These are phyloP conservation scores for Axis porcinus DNA, from an alignment of 2,113 vertebrate species.

Conservation along the genomic window DNA sequence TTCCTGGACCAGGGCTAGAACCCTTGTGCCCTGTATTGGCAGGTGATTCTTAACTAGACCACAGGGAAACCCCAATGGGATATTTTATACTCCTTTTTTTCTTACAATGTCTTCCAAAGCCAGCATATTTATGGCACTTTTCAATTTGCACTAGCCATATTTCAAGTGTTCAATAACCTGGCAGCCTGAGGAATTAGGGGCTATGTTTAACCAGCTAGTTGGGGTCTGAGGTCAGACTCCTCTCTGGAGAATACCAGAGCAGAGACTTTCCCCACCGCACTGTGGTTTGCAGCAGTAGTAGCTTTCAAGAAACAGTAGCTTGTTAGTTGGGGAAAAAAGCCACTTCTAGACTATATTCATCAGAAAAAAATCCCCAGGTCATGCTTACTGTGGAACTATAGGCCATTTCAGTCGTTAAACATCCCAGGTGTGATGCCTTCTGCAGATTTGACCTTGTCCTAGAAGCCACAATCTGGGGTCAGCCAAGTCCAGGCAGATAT, in stretches of 20 bases:
- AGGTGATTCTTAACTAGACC: background rate
- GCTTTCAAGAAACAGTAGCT: background rate
- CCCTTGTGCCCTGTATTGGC: background rate
- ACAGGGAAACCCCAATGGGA: background rate
- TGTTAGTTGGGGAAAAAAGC: background rate
- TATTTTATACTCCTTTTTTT: background rate
- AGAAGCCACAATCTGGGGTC: background rate
- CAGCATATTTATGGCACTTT: background rate
- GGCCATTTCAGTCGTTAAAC: background rate
- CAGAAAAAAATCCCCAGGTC: background rate
- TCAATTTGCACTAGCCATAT: background rate
- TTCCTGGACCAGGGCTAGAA: background rate
- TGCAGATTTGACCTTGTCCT: background rate
- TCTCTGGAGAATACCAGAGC: background rate
- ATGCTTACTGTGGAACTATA: rapidly evolving
- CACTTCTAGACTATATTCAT: background rate
- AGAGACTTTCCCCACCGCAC: background rate
- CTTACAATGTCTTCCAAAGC: background rate
- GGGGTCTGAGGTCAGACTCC: background rate
- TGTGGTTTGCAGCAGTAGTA: background rate
- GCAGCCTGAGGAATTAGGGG: background rate
- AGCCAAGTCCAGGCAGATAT: background rate
- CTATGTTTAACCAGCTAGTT: background rate
- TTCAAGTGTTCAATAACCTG: background rate
- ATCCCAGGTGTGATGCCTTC: background rate